A percentile compares a stretch with the other conserved stretches of the same genome.
Conservation (phyloP, 1,140 invertebrate genomes). For the Lordiphosa clarofinis region DNA sequence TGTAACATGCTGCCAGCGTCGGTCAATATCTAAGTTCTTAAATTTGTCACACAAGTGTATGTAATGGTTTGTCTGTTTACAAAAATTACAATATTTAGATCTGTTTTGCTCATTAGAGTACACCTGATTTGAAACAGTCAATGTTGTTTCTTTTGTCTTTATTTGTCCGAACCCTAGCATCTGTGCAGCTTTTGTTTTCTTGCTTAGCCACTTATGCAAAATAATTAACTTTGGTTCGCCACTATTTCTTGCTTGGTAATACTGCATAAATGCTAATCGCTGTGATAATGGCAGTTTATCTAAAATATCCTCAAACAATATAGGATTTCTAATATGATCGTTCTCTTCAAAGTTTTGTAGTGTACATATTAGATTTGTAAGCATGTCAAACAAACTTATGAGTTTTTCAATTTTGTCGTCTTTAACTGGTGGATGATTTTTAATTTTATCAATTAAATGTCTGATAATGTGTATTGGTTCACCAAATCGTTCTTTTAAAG, state of each 20-base stretch:
- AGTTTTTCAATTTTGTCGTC: conserved; percentile 17
- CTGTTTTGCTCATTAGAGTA: neutral
- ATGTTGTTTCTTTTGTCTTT: conserved; percentile 11
- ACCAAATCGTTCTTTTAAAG: conserved; percentile 10
- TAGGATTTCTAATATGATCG: conserved; percentile 15
- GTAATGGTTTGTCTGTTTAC: conserved; percentile 12
- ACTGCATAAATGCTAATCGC: conserved; percentile 10
- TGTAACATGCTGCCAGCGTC: conserved; percentile 5
- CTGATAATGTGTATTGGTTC: conserved; percentile 4
- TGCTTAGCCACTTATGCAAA: too few relatives aligned
- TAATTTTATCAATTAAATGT: conserved; percentile 14
- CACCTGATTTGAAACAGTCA: conserved; percentile 10
- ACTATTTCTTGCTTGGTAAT: conserved; percentile 2
- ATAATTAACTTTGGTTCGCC: too few relatives aligned
- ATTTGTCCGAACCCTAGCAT: conserved; percentile 5
- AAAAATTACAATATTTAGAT: conserved; percentile 17
- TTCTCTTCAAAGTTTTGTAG: conserved; percentile 5
- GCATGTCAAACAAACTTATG: conserved; percentile 12
- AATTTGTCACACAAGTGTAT: conserved; percentile 11
- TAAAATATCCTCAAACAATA: conserved; percentile 19
- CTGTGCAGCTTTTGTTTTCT: conserved; percentile 11
- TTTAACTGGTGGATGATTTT: conserved; percentile 3
- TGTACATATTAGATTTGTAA: conserved; percentile 19
- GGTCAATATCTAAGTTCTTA: conserved; percentile 9
- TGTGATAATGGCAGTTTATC: conserved; percentile 16